Conservation (phyloP, 2,797 vertebrate species). For the Apogon hyalosoma region DNA sequence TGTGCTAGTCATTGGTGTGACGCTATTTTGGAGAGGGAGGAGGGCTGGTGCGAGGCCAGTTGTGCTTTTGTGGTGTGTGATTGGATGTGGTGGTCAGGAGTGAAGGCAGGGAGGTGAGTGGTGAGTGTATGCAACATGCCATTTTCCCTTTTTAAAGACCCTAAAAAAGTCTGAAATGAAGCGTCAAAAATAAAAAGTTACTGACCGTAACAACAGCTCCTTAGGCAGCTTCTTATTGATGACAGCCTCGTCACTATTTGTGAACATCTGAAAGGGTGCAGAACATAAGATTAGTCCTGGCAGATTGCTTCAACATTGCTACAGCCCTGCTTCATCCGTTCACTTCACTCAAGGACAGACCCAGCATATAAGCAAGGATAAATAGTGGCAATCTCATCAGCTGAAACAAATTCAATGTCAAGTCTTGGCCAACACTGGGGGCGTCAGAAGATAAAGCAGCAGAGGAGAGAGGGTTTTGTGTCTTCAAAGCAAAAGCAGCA, state of each 20-base stretch:
- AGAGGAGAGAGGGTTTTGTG: slow-evolving; percentile 3
- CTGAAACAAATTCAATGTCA: slow-evolving; percentile 43
- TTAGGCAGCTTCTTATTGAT: slow-evolving; percentile 99
- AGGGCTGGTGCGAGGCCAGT: not conserved
- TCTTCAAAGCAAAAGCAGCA: slow-evolving; percentile 34
- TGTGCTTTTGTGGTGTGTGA: slow-evolving; percentile 14
- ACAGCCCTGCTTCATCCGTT: slow-evolving; percentile 7
- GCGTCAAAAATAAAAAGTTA: slow-evolving; percentile 34
- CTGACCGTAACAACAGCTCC: slow-evolving; percentile 96
- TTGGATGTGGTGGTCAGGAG: slow-evolving; percentile 25
- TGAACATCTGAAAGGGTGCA: slow-evolving; percentile 93
- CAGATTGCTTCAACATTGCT: slow-evolving; percentile 5
- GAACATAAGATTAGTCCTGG: slow-evolving; percentile 41
- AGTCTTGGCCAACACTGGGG: slow-evolving; percentile 29
- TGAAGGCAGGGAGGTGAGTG: slow-evolving; percentile 1
- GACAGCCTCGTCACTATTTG: slow-evolving; percentile 95
- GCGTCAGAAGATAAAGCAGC: slow-evolving; percentile 33
- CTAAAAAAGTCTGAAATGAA: slow-evolving; percentile 8
- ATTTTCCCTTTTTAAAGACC: not conserved
- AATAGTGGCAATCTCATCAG: slow-evolving; percentile 49
- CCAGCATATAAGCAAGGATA: slow-evolving; percentile 40
- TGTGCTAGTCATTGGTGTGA: not conserved
- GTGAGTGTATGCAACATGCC: slow-evolving; percentile 24
- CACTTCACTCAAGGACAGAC: slow-evolving; percentile 42
- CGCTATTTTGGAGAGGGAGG: not conserved